phyloP scores from a whole-genome alignment of 92 coral and sea anemone species.

The Epizoanthus scotinus region DNA sequence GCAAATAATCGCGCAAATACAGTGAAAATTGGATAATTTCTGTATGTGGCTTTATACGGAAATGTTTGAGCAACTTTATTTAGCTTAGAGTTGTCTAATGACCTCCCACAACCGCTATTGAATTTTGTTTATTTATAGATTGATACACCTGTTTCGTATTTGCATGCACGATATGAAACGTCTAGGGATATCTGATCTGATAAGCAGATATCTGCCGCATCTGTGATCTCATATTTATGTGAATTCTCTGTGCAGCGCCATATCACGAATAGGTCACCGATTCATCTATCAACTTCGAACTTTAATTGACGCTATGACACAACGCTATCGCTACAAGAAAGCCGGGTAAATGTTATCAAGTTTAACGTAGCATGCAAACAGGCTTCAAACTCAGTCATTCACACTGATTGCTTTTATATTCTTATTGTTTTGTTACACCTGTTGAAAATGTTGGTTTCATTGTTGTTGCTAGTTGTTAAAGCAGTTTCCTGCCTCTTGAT shows the following conservation, averaged over 20 bases:
- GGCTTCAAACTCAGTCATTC: neutral
- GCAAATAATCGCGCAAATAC: neutral
- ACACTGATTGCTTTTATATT: neutral
- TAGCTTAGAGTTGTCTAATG: neutral
- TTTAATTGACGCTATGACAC: slow-evolving; percentile 40
- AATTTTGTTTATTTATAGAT: slow-evolving; percentile 30
- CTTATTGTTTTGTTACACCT: neutral
- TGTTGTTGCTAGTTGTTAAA: neutral
- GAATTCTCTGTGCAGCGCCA: slow-evolving; percentile 36
- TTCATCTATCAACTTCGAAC: slow-evolving; percentile 32
- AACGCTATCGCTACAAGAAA: slow-evolving; percentile 42
- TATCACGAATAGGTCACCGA: slow-evolving; percentile 35
- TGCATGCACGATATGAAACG: slow-evolving; percentile 37
- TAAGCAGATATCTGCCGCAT: slow-evolving; percentile 39
- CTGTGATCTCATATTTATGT: slow-evolving; percentile 11
- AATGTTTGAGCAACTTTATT: neutral
- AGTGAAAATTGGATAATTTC: neutral
- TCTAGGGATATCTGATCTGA: slow-evolving; percentile 31
- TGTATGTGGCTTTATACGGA: slow-evolving; percentile 8
- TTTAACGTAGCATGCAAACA: slow-evolving; percentile 33
- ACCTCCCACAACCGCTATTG: slow-evolving; percentile 15
- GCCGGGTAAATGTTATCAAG: slow-evolving; percentile 31
- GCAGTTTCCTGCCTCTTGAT: slow-evolving; percentile 26
- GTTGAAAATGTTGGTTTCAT: neutral
- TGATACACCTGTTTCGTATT: slow-evolving; percentile 37